These are phyloP conservation scores for Terrapene triunguis DNA, from an alignment of 2,113 vertebrate species.

Conservation along the genomic window DNA sequence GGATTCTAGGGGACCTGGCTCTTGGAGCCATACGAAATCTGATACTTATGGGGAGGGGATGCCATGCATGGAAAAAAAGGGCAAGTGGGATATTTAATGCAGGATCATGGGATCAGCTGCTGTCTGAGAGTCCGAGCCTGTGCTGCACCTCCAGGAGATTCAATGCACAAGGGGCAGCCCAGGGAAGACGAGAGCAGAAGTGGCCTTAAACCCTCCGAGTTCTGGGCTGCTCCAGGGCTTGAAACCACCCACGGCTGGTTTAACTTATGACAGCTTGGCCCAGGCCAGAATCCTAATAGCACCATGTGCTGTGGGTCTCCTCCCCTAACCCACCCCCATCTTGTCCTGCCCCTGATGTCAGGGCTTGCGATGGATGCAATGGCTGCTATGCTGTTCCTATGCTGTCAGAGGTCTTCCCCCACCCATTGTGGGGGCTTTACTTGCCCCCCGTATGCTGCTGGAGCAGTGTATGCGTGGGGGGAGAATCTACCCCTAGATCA, in stretches of 20 bases:
- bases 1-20: background rate
- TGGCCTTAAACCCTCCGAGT: background rate
- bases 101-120: background rate
- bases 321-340: background rate
- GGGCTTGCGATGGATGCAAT: background rate
- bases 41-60: background rate
- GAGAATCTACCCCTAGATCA: accelerated
- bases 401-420: background rate
- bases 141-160: background rate
- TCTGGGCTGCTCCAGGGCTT: background rate
- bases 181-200: background rate
- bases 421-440: background rate
- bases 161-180: background rate
- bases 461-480: background rate
- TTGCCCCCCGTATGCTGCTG: accelerated
- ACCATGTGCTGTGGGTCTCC: background rate
- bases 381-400: background rate
- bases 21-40: background rate
- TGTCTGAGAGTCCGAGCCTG: background rate
- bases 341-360: background rate
- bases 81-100: too few relatives aligned
- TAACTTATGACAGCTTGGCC: background rate
- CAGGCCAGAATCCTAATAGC: background rate
- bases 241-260: background rate
- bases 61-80: background rate